A percentile compares a stretch with the other conserved stretches of the same genome.
Evolutionary conservation across 1,140 invertebrate species (phyloP).

Genomic region (Eufriesea mexicana): DNA sequence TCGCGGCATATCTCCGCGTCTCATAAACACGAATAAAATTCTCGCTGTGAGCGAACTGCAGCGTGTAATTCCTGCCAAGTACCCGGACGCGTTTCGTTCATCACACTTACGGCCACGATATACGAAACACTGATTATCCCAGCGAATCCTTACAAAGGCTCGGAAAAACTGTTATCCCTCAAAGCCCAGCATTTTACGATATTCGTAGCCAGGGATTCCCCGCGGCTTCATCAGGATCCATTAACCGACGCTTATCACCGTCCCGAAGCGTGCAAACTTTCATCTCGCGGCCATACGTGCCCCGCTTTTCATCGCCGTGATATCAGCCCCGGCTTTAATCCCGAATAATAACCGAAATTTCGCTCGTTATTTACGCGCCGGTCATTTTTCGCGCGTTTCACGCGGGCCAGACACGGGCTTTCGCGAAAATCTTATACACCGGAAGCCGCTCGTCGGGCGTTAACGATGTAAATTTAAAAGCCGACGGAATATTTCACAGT

Average conservation of each 20-base stretch:
- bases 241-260: not conserved
- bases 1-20: too few species aligned
- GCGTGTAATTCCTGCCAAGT: too few species aligned
- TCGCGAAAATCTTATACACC: slow-evolving; percentile 33
- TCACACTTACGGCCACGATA: too few species aligned
- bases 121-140: too few species aligned
- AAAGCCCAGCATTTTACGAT: too few species aligned
- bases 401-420: not conserved
- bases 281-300: not conserved
- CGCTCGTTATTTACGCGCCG: slow-evolving; percentile 25
- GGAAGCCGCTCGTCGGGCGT: slow-evolving; percentile 37
- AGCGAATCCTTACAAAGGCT: too few species aligned
- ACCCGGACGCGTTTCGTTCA: too few species aligned
- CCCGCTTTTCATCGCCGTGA: not conserved
- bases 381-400: slow-evolving; percentile 32
- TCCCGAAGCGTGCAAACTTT: not conserved
- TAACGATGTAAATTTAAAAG: slow-evolving; percentile 54
- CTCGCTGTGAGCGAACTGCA: too few species aligned
- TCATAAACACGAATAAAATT: too few species aligned
- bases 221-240: too few species aligned
- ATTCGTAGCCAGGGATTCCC: too few species aligned
- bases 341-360: slow-evolving; percentile 25
- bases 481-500: slow-evolving; percentile 38
- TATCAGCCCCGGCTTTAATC: not conserved
- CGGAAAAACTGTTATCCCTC: too few species aligned